These are phyloP conservation scores for Chiridota heheva DNA, from an alignment of 35 echinoderm and acorn worm species.

Conservation along the genomic window DNA sequence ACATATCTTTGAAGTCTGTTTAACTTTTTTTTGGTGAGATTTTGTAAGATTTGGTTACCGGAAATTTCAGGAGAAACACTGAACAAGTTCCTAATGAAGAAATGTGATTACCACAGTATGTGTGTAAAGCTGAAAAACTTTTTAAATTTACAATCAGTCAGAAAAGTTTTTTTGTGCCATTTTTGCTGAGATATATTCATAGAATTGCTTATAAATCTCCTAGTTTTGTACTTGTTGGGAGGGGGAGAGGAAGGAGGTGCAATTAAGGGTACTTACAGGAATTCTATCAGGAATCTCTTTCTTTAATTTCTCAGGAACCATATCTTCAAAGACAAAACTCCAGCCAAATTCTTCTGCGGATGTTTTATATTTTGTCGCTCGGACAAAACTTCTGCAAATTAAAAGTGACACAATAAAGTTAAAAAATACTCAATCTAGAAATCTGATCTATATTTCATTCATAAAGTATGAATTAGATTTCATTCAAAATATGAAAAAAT, in stretches of 20 bases:
- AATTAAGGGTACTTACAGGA: constrained; percentile 44
- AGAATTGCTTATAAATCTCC: too few species aligned
- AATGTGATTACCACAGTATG: too few species aligned
- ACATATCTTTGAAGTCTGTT: too few species aligned
- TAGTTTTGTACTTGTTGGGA: not conserved
- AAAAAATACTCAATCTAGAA: not conserved
- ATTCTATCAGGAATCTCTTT: constrained; percentile 69
- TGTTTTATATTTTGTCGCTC: constrained; percentile 88
- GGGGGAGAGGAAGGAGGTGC: not conserved
- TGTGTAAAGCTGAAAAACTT: too few species aligned
- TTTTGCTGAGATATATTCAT: too few species aligned
- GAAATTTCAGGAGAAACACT: too few species aligned
- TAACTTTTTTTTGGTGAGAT: too few species aligned
- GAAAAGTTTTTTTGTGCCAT: too few species aligned
- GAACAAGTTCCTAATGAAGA: too few species aligned
- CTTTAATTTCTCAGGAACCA: constrained; percentile 73
- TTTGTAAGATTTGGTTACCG: too few species aligned
- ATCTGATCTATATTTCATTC: too few species aligned
- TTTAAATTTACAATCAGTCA: too few species aligned
- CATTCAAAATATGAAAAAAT: not conserved
- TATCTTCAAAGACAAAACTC: constrained; percentile 94
- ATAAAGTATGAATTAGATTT: not conserved
- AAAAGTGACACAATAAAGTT: not conserved
- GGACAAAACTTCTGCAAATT: constrained; percentile 80
- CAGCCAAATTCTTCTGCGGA: constrained; percentile 83